phyloP scores from a whole-genome alignment of 2,113 vertebrate genomes.

The Peucedramus taeniatus region DNA sequence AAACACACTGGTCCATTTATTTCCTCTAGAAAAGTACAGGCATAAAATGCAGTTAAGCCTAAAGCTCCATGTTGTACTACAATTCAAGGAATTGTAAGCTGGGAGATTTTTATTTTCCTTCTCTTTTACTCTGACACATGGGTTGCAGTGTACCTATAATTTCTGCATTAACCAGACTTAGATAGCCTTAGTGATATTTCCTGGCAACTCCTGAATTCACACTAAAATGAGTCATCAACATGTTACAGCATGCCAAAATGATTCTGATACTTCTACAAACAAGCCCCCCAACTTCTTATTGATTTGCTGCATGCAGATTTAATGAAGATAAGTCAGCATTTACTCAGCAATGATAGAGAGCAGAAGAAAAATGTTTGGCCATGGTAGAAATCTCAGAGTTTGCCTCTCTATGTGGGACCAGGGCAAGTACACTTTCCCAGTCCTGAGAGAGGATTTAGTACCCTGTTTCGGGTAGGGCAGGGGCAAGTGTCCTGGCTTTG shows the following conservation, averaged over 20 bases:
- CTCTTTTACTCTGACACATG: not conserved
- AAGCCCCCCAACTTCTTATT: constrained; percentile 42
- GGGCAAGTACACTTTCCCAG: not conserved
- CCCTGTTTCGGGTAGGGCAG: not conserved
- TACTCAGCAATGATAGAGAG: not conserved
- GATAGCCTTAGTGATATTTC: not conserved
- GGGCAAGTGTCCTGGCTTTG: not conserved
- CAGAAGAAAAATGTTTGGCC: not conserved
- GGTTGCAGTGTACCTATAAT: not conserved
- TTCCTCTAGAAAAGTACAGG: not conserved
- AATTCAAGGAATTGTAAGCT: not conserved
- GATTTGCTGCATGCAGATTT: constrained; percentile 51
- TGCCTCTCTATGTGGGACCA: not conserved
- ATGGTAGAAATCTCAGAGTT: not conserved
- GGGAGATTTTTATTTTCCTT: not conserved
- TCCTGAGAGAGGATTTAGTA: not conserved
- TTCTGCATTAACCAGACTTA: not conserved
- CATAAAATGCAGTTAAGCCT: not conserved
- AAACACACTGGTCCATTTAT: not conserved
- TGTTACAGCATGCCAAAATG: constrained; percentile 11
- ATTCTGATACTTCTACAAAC: not conserved
- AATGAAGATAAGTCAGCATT: constrained; percentile 44
- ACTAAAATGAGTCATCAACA: constrained; percentile 33
- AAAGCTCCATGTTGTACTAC: not conserved
- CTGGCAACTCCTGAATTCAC: constrained; percentile 1